Evolutionary conservation across 2,888 invertebrate genomes (phyloP).

Genomic region (Chrysolina americana): DNA sequence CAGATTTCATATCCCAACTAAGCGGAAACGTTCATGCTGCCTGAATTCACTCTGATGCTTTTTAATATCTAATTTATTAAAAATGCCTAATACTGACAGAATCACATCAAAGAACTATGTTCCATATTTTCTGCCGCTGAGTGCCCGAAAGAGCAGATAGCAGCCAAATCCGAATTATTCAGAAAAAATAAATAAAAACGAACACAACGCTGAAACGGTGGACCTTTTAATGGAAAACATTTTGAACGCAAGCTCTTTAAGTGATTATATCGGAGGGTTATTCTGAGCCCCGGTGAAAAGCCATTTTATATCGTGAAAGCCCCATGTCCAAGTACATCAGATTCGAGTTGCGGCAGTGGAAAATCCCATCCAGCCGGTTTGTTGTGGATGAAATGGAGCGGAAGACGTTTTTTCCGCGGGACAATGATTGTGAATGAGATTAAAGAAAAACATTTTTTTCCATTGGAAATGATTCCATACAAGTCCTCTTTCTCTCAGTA

Average conservation of each 20-base stretch:
- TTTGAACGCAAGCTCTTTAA: constrained; percentile 28
- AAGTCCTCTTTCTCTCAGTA: too few species aligned
- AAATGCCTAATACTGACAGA: background rate
- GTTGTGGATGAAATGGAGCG: constrained; percentile 3
- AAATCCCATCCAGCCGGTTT: constrained; percentile 3
- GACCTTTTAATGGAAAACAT: constrained; percentile 30
- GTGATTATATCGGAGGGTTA: constrained; percentile 26
- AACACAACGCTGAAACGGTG: constrained; percentile 13
- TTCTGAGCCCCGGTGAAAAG: constrained; percentile 12
- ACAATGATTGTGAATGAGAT: background rate
- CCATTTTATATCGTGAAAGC: constrained; percentile 11
- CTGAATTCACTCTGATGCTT: background rate
- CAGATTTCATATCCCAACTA: too few species aligned
- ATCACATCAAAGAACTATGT: background rate
- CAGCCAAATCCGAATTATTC: background rate
- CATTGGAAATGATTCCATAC: too few species aligned
- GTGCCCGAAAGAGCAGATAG: background rate
- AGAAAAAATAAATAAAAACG: constrained; percentile 7
- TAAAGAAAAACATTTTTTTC: background rate
- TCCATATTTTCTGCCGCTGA: constrained; percentile 7
- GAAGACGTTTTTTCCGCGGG: background rate
- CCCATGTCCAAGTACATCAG: constrained; percentile 10
- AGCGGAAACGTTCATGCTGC: background rate
- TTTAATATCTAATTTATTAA: background rate
- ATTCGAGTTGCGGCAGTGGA: background rate